These are phyloP conservation scores for Listronotus oregonensis DNA, from an alignment of 1,140 invertebrate species.

Conservation along the genomic window DNA sequence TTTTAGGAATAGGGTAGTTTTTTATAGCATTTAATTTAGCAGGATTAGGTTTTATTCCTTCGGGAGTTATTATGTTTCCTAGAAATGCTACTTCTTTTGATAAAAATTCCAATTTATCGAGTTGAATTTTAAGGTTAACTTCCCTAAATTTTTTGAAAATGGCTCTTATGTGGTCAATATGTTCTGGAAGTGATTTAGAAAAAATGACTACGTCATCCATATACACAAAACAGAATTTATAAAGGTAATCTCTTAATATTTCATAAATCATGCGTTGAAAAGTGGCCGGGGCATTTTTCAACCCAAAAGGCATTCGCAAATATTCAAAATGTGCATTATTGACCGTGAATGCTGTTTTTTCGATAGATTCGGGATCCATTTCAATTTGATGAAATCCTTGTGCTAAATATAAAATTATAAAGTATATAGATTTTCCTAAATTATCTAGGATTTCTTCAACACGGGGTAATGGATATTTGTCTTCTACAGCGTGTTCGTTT, in stretches of 20 bases:
- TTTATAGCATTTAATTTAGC: no score
- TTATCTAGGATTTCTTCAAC: conserved; percentile 60
- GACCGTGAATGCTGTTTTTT: conserved; percentile 59
- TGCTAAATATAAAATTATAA: conserved; percentile 58
- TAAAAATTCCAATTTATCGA: no score
- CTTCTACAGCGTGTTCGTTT: conserved; percentile 53
- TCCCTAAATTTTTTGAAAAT: no score
- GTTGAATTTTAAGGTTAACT: no score
- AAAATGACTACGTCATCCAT: no score
- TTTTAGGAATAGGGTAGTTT: no score
- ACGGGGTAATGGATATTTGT: conserved; percentile 61
- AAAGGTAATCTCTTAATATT: conserved; percentile 46
- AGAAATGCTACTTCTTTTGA: conserved; percentile 34
- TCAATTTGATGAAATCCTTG: conserved; percentile 59
- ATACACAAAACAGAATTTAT: no score
- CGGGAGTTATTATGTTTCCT: conserved; percentile 22
- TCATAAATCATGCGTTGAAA: conserved; percentile 57
- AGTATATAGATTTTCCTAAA: conserved; percentile 56
- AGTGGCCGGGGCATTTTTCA: conserved; percentile 55
- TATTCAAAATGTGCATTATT: conserved; percentile 53
- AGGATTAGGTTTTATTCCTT: conserved; percentile 26
- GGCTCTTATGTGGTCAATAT: no score
- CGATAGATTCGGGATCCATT: conserved; percentile 49
- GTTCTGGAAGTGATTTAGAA: no score
- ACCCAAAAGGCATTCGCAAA: no score